Base-by-base conservation (phyloP, 2,888 invertebrate genomes). In the Hemicrepidius hirtus region DNA sequence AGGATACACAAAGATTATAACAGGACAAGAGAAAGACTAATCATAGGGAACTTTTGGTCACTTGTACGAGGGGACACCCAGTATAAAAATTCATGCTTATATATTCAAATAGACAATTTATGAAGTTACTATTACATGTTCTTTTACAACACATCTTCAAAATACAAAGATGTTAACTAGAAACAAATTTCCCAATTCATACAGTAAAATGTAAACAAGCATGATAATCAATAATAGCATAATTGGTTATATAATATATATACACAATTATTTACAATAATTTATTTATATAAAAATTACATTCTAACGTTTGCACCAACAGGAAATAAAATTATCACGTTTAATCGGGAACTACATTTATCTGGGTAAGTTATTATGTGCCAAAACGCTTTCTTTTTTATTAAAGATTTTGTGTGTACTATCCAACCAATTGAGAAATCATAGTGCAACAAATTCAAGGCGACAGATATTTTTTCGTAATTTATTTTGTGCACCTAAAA, bases 221-320 rank as follows among this genome's bases (percentile, higher is more conserved):
- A 50, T 50, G 20, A 24, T 50, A 10, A 41, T 41, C 41, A 6
- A 18, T 24, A 50, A 50, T 50, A 4, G 50, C 24, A 46, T 12
- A 18, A 50, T 50, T 21, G n/a, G 24, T 24, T 24, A 24, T 24
- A 24, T 24, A 24, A 32, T 55, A 21, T 55, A 50, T 64, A 55
- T 66, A 66, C 53, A 66, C 55, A 66, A 35, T 53, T 66, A 66
- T 66, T 40, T 66, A 66, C 65, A 66, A 41, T 53, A 66, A 66
- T 64, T 64, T 64, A 64, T 46, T 59, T 64, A 50, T 64, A 64
- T 50, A 64, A 66, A 65, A 55, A 55, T 66, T 66, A 66, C 65
- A 66, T 20, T 40, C 28, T 55, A 32, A 13, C 3, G 9, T 50
- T 50, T 50, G 50, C 50, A 50, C 50, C 16, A 24, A 55, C 13